phyloP scores from a whole-genome alignment of 35 echinoderm and acorn worm genomes.

The Apostichopus californicus region DNA sequence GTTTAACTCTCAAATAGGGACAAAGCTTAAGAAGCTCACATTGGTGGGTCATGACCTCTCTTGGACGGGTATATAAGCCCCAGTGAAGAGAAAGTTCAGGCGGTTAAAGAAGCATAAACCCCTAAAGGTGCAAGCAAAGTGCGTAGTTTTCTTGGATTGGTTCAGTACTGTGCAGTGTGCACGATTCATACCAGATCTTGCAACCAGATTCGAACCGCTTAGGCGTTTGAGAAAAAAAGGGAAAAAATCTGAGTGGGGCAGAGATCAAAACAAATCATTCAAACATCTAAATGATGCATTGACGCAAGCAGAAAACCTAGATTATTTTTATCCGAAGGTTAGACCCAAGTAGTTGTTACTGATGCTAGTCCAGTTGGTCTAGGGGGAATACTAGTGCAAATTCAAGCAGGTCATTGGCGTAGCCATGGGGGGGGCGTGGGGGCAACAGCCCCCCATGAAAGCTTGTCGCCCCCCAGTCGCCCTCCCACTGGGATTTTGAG shows the following conservation, averaged over 20 bases:
- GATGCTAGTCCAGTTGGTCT: conserved; percentile 36
- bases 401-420: not conserved
- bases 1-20: conserved; percentile 48
- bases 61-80: not conserved
- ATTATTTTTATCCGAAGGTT: conserved; percentile 53
- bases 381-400: conserved; percentile 7
- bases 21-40: not conserved
- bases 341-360: not conserved
- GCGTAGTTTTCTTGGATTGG: conserved; percentile 74
- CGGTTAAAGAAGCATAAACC: not conserved
- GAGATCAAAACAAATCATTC: conserved; percentile 43
- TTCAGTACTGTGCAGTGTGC: conserved; percentile 50
- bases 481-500: too few relatives aligned
- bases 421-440: too few relatives aligned
- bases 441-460: too few relatives aligned
- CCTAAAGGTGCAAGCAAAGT: conserved; percentile 33
- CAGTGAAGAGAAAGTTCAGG: conserved; percentile 22
- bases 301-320: conserved; percentile 35
- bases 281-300: conserved; percentile 14
- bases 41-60: not conserved
- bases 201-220: conserved; percentile 63
- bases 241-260: conserved; percentile 51
- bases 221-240: conserved; percentile 61
- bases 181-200: conserved; percentile 66
- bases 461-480: too few relatives aligned